Percentiles rank a stretch among this genome's conserved stretches.
These are phyloP conservation scores for Oryzias javanicus DNA, from an alignment of 2,113 vertebrate genomes.

Conservation along the genomic window DNA sequence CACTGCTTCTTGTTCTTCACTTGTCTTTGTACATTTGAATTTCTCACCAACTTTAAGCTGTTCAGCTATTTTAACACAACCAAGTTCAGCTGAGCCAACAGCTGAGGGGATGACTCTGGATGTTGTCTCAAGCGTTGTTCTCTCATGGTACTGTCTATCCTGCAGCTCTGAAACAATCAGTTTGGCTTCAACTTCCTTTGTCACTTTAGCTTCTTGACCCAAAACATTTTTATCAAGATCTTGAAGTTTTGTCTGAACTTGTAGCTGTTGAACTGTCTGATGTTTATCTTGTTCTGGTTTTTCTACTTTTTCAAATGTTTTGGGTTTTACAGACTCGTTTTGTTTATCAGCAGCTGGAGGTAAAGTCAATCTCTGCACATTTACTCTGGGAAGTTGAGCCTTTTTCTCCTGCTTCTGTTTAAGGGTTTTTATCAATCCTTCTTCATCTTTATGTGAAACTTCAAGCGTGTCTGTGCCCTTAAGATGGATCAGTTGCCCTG, in stretches of 20 bases:
- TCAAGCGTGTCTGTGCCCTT: conserved; percentile 24
- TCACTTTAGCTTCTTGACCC: conserved; percentile 32
- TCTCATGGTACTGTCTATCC: conserved; percentile 41
- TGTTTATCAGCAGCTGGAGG: conserved; percentile 45
- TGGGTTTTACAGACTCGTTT: conserved; percentile 50
- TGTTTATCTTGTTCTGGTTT: conserved; percentile 53
- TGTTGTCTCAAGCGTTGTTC: conserved; percentile 20
- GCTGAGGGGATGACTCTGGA: conserved; percentile 36
- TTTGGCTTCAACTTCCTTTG: conserved; percentile 43
- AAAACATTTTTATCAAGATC: conserved; percentile 57
- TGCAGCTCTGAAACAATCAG: conserved; percentile 23
- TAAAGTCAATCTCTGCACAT: conserved; percentile 55
- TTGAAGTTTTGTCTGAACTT: conserved; percentile 52
- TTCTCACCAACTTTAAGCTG: conserved; percentile 37
- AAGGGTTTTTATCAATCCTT: conserved; percentile 39
- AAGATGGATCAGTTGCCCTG: conserved; percentile 15
- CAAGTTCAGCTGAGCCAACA: conserved; percentile 23
- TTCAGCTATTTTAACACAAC: conserved; percentile 21
- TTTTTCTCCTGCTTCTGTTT: conserved; percentile 46
- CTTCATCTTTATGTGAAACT: conserved; percentile 25
- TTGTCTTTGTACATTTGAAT: conserved; percentile 43
- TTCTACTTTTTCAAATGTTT: conserved; percentile 45
- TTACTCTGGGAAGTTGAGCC: conserved; percentile 12
- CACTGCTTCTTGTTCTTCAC: conserved; percentile 52
- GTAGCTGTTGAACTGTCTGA: conserved; percentile 60